These are phyloP conservation scores for Cheilosia variabilis DNA, from an alignment of 2,888 invertebrate species.

Conservation along the genomic window DNA sequence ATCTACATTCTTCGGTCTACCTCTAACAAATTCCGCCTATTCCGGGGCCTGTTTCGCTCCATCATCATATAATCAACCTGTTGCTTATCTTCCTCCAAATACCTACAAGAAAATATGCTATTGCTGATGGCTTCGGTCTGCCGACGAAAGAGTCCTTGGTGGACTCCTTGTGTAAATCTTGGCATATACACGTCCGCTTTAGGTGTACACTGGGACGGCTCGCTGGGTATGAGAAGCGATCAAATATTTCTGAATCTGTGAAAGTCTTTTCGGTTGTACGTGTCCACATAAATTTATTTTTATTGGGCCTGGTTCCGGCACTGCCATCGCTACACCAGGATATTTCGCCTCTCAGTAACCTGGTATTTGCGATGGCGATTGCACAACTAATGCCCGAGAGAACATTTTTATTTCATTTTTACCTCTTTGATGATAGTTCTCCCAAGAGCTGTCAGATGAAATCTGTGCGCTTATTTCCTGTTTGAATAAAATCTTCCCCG, in stretches of 20 bases:
- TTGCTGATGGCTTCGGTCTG: constrained; percentile 24
- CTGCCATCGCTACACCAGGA: constrained; percentile 3
- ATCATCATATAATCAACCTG: constrained; percentile 36
- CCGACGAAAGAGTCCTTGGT: constrained; percentile 32
- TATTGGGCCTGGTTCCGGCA: constrained; percentile 38
- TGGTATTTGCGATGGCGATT: background rate
- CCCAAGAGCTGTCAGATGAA: constrained; percentile 61
- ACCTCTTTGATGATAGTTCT: constrained; percentile 61
- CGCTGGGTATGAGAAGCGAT: constrained; percentile 31
- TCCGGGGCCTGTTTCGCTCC: background rate
- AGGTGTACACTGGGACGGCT: constrained; percentile 40
- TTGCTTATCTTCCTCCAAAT: constrained; percentile 33
- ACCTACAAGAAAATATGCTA: constrained; percentile 31
- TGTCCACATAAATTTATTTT: constrained; percentile 66
- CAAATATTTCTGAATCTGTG: constrained; percentile 68
- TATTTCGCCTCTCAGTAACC: background rate
- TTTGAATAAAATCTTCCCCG: constrained; percentile 63
- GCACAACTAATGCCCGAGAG: constrained; percentile 21
- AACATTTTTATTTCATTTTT: constrained; percentile 64
- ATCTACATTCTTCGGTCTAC: background rate
- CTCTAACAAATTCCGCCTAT: too few relatives aligned
- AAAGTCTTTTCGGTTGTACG: constrained; percentile 63
- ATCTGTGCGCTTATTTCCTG: constrained; percentile 54
- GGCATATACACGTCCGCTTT: constrained; percentile 46
- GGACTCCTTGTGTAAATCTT: constrained; percentile 51